Percentiles rank a stretch among this genome's conserved stretches.
phyloP scores from a whole-genome alignment of 2,888 invertebrate genomes.

The Hartigia nigra region DNA sequence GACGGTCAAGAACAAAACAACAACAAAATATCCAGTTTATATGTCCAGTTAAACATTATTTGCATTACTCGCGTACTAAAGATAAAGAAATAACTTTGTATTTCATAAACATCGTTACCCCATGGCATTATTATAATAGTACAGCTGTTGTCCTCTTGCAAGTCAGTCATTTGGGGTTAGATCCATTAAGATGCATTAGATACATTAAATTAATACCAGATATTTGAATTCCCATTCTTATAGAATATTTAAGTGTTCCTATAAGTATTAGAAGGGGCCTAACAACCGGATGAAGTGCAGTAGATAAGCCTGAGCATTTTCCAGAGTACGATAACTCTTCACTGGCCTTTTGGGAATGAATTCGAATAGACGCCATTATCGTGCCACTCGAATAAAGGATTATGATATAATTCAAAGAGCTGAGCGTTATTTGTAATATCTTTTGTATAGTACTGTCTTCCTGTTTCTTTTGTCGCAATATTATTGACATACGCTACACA shows the following conservation, averaged over 20 bases:
- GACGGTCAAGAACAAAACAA: background rate
- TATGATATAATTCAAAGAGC: background rate
- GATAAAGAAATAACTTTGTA: background rate
- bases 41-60: background rate
- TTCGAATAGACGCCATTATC: background rate
- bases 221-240: background rate
- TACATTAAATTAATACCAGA: background rate
- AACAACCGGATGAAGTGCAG: background rate
- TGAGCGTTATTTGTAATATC: background rate
- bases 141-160: background rate
- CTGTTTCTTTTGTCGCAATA: background rate
- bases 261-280: background rate
- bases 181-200: background rate
- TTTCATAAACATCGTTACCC: background rate
- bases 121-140: background rate
- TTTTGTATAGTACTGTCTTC: too few relatives aligned
- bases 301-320: background rate
- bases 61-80: background rate
- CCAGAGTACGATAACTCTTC: background rate
- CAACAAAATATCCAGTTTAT: background rate
- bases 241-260: background rate
- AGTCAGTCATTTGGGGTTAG: background rate
- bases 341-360: background rate
- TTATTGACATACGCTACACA: background rate
- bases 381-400: background rate